Conservation (phyloP, 2,888 invertebrate genomes). For the Zelleria hepariella region DNA sequence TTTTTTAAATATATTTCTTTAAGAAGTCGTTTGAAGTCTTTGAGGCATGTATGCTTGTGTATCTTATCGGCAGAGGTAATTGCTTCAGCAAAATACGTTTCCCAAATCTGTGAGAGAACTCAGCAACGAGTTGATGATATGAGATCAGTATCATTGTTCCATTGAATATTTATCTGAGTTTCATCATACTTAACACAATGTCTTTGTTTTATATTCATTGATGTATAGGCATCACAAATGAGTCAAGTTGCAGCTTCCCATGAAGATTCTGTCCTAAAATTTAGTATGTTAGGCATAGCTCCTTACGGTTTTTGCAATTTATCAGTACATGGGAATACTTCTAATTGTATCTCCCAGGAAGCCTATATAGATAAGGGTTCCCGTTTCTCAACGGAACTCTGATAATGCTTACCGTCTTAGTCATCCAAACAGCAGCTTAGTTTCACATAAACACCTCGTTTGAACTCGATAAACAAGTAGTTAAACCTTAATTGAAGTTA, state of each 20-base stretch:
- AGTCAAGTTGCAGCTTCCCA: background rate
- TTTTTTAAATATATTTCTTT: too few species aligned
- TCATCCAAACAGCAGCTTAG: background rate
- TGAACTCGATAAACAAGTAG: constrained; percentile 1
- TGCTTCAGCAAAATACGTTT: too few species aligned
- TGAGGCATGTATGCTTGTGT: too few species aligned
- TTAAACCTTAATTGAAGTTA: background rate
- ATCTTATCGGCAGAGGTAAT: too few species aligned
- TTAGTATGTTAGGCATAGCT: too few species aligned
- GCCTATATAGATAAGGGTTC: too few species aligned
- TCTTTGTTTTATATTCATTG: background rate
- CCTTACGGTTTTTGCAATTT: too few species aligned
- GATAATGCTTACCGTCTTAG: background rate
- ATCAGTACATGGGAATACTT: too few species aligned
- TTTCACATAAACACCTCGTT: constrained; percentile 1
- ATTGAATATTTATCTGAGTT: background rate
- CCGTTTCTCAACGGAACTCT: background rate
- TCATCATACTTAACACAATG: background rate
- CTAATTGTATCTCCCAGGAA: too few species aligned
- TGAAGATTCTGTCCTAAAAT: background rate
- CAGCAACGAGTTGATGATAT: too few species aligned
- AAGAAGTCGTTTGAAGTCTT: too few species aligned
- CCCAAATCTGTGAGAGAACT: too few species aligned
- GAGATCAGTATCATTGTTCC: background rate
- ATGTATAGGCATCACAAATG: background rate